These are phyloP conservation scores for Lophochroa leadbeateri DNA, from an alignment of 2,113 vertebrate species.

Conservation along the genomic window DNA sequence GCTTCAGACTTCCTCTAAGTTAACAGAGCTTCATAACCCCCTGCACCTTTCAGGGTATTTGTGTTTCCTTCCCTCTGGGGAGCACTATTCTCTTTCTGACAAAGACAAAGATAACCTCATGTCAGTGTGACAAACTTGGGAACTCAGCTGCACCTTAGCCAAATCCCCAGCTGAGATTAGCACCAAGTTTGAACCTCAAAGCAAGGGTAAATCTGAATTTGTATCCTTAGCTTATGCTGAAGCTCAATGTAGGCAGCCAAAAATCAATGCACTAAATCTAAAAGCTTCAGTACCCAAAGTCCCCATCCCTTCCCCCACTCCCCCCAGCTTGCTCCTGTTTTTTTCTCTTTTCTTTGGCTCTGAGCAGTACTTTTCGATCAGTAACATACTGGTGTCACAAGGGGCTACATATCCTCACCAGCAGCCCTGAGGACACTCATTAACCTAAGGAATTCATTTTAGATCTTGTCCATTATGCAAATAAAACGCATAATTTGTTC, in stretches of 20 bases:
- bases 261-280: slow-evolving; percentile 40
- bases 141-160: background rate
- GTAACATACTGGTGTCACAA: background rate
- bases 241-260: slow-evolving; percentile 14
- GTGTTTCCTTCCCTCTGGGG: background rate
- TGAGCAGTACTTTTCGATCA: background rate
- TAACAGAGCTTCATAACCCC: background rate
- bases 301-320: background rate
- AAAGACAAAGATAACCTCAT: background rate
- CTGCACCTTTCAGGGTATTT: background rate
- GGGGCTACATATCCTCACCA: background rate
- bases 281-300: background rate
- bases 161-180: slow-evolving; percentile 41
- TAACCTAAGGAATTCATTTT: slow-evolving; percentile 9
- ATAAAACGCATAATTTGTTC: slow-evolving; percentile 4
- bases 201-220: slow-evolving; percentile 55
- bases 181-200: slow-evolving; percentile 37
- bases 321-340: background rate
- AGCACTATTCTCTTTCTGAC: background rate
- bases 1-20: background rate
- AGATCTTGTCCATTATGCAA: slow-evolving; percentile 19
- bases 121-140: background rate
- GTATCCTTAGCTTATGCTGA: slow-evolving; percentile 38
- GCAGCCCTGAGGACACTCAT: background rate
- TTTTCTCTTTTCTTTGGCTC: background rate